Conservation (phyloP, 2,113 vertebrate genomes). For the Oplegnathus fasciatus region DNA sequence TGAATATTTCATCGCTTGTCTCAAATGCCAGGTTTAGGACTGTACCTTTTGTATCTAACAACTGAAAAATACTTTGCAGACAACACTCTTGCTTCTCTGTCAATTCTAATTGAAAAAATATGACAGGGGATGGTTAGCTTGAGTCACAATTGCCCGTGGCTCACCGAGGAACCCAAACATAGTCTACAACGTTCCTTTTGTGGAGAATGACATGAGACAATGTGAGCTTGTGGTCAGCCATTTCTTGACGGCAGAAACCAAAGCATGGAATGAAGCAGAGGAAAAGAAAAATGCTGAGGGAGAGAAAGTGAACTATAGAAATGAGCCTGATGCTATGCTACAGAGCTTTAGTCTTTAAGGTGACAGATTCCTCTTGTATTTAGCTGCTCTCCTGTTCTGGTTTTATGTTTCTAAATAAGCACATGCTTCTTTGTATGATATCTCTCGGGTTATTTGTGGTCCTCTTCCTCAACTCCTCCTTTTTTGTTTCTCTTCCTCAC, state of each 20-base stretch:
- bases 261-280: slow-evolving; percentile 43
- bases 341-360: slow-evolving; percentile 10
- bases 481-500: slow-evolving; percentile 18
- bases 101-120: slow-evolving; percentile 68
- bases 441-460: background rate
- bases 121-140: slow-evolving; percentile 68
- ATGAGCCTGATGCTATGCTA: slow-evolving; percentile 6
- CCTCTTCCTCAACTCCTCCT: slow-evolving; percentile 17
- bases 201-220: slow-evolving; percentile 66
- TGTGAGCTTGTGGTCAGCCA: slow-evolving; percentile 74
- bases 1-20: slow-evolving; percentile 16
- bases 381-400: slow-evolving; percentile 18
- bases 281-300: slow-evolving; percentile 37
- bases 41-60: background rate
- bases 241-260: slow-evolving; percentile 63
- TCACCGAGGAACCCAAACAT: slow-evolving; percentile 73
- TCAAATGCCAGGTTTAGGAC: slow-evolving; percentile 16
- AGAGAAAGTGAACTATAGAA: slow-evolving; percentile 36
- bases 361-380: slow-evolving; percentile 22
- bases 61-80: slow-evolving; percentile 41
- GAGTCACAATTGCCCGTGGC: slow-evolving; percentile 60
- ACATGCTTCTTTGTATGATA: background rate
- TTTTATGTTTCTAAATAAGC: slow-evolving; percentile 4
- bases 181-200: slow-evolving; percentile 65
- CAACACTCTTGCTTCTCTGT: slow-evolving; percentile 57